Base-by-base conservation (phyloP, 2,888 invertebrate species). In the Tachystola acroxantha region DNA sequence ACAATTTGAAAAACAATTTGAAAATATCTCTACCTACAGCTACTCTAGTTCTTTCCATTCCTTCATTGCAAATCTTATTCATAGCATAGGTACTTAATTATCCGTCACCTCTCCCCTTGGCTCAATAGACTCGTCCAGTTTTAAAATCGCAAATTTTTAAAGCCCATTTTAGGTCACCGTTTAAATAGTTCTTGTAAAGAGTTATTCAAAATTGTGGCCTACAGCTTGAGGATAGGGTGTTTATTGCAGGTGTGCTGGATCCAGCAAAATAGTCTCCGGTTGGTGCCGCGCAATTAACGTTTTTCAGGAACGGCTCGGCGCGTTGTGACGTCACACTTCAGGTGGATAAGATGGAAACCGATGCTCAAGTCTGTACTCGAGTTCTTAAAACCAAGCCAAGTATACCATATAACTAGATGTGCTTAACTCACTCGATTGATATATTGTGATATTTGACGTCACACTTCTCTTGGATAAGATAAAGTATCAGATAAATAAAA, bases 261-360 rank as follows among this genome's bases (percentile, higher is more conserved):
- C 6, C 22, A 22, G 24, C n/a, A n/a, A 7, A 24, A 24, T n/a
- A 24, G 24, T 2, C 27, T 27, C 52, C 58, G 54, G 64, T 61
- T 56, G 64, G 65, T 65, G 76, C 64, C 62, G 63, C 62, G 77
- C 75, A 79, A 81, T 81, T 81, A 81, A 75, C 73, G 74, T 75
- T 77, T 78, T 79, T 71, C 71, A 72, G 74, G 65, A 64, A 65
- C 64, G 62, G 52, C 66, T 16, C 50, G 54, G 62, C 65, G 54
- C 62, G 70, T 75, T 74, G 77, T 77, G 71, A 70, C 70, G 70
- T 58, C 62, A 61, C 56, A 57, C 64, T 64, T 53, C 61, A 61
- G 59, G 61, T 62, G 68, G 68, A 68, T 63, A 68, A 71, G 67
- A 69, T 65, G 57, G 50, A 69, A 59, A 63, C 57, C 61, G 50